Percentiles rank a stretch among this genome's conserved stretches.
phyloP scores from a whole-genome alignment of 2,113 vertebrate species.

The Ellobius talpinus region DNA sequence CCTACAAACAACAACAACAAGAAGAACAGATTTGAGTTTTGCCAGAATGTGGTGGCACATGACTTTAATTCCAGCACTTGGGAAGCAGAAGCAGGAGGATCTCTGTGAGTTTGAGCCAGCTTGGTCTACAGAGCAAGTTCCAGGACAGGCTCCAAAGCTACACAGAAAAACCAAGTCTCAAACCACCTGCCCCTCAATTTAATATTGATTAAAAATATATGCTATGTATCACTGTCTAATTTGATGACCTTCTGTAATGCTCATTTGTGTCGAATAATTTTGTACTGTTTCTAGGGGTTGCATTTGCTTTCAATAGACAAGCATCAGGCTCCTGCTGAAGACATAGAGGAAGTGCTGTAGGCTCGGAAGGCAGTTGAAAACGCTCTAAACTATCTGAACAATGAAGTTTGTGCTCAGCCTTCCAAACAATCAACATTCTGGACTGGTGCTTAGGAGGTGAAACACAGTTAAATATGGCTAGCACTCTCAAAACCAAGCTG shows the following conservation, averaged over 20 bases:
- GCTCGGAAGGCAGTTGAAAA: slow-evolving; percentile 21
- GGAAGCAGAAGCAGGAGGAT: not conserved
- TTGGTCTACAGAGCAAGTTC: not conserved
- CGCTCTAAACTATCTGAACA: not conserved
- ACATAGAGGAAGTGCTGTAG: not conserved
- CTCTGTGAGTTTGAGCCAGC: not conserved
- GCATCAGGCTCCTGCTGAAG: not conserved
- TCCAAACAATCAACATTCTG: not conserved
- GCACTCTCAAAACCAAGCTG: not conserved
- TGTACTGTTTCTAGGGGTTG: slow-evolving; percentile 1
- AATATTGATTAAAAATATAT: slow-evolving; percentile 2
- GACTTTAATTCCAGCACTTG: not conserved
- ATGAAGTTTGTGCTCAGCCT: not conserved
- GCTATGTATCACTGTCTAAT: not conserved
- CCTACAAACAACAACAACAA: no score
- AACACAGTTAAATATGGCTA: not conserved
- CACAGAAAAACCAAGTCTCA: not conserved
- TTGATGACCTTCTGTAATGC: not conserved
- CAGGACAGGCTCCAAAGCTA: not conserved
- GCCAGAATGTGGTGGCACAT: not conserved
- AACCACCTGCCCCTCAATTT: not conserved
- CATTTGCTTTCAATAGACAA: slow-evolving; percentile 14
- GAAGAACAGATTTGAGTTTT: not conserved
- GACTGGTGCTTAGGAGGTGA: not conserved
- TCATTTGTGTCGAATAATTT: not conserved